Conservation (phyloP, 2,888 invertebrate species). For the Temnothorax unifasciatus region DNA sequence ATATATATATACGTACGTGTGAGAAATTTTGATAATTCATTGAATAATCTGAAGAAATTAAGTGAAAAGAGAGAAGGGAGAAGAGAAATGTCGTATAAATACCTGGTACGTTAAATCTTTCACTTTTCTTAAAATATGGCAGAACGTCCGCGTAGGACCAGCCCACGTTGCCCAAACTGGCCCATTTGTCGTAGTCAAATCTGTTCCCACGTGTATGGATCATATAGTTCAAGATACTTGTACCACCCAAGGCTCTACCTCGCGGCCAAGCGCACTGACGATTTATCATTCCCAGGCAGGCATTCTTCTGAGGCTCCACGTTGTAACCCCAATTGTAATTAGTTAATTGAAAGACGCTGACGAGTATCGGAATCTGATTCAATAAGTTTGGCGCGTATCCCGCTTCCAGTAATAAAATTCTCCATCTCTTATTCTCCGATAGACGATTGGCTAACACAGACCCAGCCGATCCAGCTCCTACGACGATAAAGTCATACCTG, state of each 20-base stretch:
- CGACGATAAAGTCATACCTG: constrained; percentile 89
- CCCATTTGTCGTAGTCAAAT: constrained; percentile 80
- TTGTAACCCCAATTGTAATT: constrained; percentile 91
- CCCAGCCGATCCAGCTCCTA: constrained; percentile 92
- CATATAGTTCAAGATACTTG: constrained; percentile 83
- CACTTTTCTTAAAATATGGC: constrained; percentile 80
- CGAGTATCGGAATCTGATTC: constrained; percentile 88
- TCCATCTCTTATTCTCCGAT: constrained; percentile 89
- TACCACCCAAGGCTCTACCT: constrained; percentile 83
- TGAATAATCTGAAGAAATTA: not conserved
- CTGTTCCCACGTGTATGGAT: constrained; percentile 82
- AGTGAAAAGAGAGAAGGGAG: not conserved
- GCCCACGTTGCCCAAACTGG: constrained; percentile 79
- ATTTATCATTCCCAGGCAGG: constrained; percentile 91
- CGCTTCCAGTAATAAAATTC: constrained; percentile 90
- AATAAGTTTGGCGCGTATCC: constrained; percentile 87
- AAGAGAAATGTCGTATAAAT: constrained; percentile 12
- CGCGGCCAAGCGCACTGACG: constrained; percentile 92
- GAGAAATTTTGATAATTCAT: not conserved
- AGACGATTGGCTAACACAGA: constrained; percentile 91
- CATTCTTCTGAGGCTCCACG: constrained; percentile 89
- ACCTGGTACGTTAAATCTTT: constrained; percentile 79
- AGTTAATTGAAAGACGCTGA: constrained; percentile 88
- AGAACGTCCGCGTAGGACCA: constrained; percentile 81
- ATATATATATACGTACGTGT: not conserved